These are phyloP conservation scores for Nylanderia fulva DNA, from an alignment of 1,140 invertebrate genomes.

Conservation along the genomic window DNA sequence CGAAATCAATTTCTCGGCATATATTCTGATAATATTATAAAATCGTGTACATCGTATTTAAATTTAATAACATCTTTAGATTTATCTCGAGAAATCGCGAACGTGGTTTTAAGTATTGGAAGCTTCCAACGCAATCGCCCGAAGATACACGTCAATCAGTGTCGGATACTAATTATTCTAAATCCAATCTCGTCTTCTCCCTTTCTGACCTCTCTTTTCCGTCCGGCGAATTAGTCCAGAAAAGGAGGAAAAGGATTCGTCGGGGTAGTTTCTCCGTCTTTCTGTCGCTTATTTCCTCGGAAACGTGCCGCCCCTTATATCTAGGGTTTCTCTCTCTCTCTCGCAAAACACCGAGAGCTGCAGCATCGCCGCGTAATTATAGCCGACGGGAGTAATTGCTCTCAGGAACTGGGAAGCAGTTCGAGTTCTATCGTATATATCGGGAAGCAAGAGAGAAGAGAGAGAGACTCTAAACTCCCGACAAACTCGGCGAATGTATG, in stretches of 20 bases:
- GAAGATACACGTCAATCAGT: background rate
- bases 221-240: background rate
- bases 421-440: constrained; percentile 67
- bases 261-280: too few species aligned
- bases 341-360: constrained; percentile 37
- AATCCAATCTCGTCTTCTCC: constrained; percentile 31
- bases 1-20: background rate
- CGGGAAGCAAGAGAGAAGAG: constrained; percentile 5
- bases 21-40: background rate
- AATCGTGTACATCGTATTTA: too few species aligned
- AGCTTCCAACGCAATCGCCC: background rate
- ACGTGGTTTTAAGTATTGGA: background rate
- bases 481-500: constrained; percentile 54
- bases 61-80: background rate
- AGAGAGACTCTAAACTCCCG: constrained; percentile 48
- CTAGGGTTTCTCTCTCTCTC: constrained; percentile 65
- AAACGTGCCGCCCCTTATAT: constrained; percentile 59
- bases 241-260: constrained; percentile 33
- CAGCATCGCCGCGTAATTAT: constrained; percentile 69
- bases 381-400: constrained; percentile 71
- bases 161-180: constrained; percentile 23
- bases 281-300: background rate
- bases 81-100: too few species aligned
- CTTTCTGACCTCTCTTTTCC: background rate
- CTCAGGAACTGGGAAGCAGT: constrained; percentile 71